Evolutionary conservation across 2,888 invertebrate species (phyloP).

Genomic region (Eristalis tenax): DNA sequence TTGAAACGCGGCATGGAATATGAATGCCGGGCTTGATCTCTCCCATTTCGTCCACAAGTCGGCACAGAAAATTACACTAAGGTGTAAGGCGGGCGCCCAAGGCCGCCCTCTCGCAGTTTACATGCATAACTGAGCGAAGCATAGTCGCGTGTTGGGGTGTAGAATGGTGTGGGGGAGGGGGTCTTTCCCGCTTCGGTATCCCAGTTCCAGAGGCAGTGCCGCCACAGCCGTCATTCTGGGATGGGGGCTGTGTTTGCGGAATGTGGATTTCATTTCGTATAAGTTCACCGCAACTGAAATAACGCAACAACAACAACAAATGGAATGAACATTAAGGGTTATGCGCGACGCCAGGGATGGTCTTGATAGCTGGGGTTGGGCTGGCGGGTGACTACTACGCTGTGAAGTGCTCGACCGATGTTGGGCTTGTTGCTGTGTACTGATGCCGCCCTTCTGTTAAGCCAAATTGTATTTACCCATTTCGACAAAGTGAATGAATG

Average conservation of each 20-base stretch:
- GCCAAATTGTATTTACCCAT: slow-evolving; percentile 62
- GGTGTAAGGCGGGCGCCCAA: slow-evolving; percentile 64
- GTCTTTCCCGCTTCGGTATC: neutral
- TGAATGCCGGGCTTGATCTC: slow-evolving; percentile 14
- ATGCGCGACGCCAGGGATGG: slow-evolving; percentile 11
- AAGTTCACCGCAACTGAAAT: slow-evolving; percentile 45
- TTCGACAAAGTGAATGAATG: slow-evolving; percentile 66
- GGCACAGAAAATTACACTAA: slow-evolving; percentile 56
- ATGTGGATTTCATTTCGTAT: slow-evolving; percentile 66
- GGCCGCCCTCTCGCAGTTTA: slow-evolving; percentile 57
- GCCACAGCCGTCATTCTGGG: neutral
- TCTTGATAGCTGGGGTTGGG: slow-evolving; percentile 20
- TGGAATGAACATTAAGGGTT: slow-evolving; percentile 58
- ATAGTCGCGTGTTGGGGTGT: slow-evolving; percentile 15
- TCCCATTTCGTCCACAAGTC: neutral
- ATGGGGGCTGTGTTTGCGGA: slow-evolving; percentile 50
- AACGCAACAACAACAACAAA: slow-evolving; percentile 52
- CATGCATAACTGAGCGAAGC: slow-evolving; percentile 63
- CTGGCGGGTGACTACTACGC: neutral
- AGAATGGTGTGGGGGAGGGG: neutral
- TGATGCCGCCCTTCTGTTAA: slow-evolving; percentile 17
- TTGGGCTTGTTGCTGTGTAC: slow-evolving; percentile 43
- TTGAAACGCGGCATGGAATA: slow-evolving; percentile 47
- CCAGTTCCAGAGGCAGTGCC: neutral
- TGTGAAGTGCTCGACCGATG: slow-evolving; percentile 51